Percentiles rank a stretch among this genome's conserved stretches.
Evolutionary conservation across 2,797 vertebrate species (phyloP).

Genomic region (Gymnocypris eckloni): DNA sequence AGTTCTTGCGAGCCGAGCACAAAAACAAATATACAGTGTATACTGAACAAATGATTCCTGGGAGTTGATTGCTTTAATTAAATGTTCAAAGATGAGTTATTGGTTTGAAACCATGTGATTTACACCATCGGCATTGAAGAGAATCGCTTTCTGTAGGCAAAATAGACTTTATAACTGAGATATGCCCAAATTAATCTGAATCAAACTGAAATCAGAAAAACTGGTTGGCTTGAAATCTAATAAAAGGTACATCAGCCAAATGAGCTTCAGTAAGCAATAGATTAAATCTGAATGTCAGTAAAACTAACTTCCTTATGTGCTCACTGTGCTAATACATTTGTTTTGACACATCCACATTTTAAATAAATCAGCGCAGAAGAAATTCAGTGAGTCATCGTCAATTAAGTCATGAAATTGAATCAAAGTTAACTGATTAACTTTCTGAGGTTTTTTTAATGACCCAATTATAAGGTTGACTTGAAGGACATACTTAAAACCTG

Average conservation of each 20-base stretch:
- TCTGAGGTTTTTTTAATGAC: background rate
- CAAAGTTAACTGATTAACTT: background rate
- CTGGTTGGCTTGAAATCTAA: background rate
- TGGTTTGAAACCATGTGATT: background rate
- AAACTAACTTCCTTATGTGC: no score
- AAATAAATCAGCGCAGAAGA: background rate
- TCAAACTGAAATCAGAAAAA: background rate
- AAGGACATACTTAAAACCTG: background rate
- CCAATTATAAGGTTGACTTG: background rate
- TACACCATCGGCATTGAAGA: background rate
- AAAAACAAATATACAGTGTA: background rate
- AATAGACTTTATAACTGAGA: background rate
- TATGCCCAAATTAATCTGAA: background rate
- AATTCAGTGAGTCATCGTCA: no score
- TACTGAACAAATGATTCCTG: background rate
- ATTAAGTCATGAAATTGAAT: background rate
- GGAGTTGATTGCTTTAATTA: background rate
- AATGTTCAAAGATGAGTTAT: background rate
- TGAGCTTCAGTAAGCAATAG: no score
- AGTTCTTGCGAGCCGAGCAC: background rate
- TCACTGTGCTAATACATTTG: no score
- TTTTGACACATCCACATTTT: no score
- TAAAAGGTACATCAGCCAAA: no score
- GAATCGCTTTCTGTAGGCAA: no score
- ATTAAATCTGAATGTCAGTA: no score